A percentile compares a stretch with the other conserved stretches of the same genome.
These are phyloP conservation scores for Taphrorychus bicolor DNA, from an alignment of 2,888 invertebrate species.

Conservation along the genomic window DNA sequence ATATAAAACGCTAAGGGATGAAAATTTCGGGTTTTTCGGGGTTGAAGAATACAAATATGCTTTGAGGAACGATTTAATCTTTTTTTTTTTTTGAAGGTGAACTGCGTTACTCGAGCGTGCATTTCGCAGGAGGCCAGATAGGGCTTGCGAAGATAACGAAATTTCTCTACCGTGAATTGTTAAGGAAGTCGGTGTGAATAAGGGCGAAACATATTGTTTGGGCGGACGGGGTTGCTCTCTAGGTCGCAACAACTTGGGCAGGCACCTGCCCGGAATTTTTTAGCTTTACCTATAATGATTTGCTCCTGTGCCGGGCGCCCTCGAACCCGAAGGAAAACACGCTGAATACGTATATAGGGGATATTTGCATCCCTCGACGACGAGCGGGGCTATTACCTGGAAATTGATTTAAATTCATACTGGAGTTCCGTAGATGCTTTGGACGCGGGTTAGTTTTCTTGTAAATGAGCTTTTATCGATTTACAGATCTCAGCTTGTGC, in stretches of 20 bases:
- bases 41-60: constrained; percentile 7
- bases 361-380: not conserved
- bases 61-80: not conserved
- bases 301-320: not conserved
- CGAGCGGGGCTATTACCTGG: not conserved
- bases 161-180: not conserved
- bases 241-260: constrained; percentile 9
- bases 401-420: not conserved
- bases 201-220: not conserved
- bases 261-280: constrained; percentile 14
- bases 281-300: constrained; percentile 2
- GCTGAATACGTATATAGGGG: not conserved
- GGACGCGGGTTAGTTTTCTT: too few species aligned
- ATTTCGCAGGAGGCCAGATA: not conserved
- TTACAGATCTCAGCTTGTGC: too few species aligned
- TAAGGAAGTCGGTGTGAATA: not conserved
- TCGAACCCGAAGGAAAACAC: not conserved
- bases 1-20: constrained; percentile 27
- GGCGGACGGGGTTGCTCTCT: constrained; percentile 5
- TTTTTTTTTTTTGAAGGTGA: too few species aligned
- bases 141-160: not conserved
- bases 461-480: too few species aligned
- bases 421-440: not conserved
- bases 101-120: not conserved
- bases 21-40: constrained; percentile 15